Percentiles rank a stretch among this genome's conserved stretches.
Evolutionary conservation across 2,797 vertebrate genomes (phyloP).

Genomic region (Fundulus diaphanus): DNA sequence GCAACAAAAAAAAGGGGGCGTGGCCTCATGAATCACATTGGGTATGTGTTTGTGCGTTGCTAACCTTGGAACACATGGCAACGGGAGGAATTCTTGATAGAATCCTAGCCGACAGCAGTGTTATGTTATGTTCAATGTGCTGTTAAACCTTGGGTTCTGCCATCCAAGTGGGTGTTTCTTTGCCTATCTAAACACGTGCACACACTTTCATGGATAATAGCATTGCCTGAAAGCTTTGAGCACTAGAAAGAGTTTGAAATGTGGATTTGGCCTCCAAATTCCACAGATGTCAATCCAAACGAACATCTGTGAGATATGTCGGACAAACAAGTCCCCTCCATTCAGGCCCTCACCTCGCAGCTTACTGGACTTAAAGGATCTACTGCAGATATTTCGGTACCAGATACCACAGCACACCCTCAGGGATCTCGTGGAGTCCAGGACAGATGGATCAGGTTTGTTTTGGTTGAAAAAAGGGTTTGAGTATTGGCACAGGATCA

Average conservation of each 20-base stretch:
- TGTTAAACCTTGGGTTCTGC: neutral
- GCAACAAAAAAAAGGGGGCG: neutral
- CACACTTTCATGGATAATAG: neutral
- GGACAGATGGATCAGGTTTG: too few species aligned
- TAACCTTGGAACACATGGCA: neutral
- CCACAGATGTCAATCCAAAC: neutral
- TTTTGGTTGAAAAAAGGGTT: neutral
- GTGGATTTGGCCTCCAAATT: neutral
- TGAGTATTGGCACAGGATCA: too few species aligned
- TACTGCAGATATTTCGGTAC: neutral
- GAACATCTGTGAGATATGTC: neutral
- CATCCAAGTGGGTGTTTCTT: neutral
- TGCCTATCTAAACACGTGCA: neutral
- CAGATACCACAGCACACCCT: neutral
- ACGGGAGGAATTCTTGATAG: neutral
- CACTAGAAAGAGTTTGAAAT: neutral
- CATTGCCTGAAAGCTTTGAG: neutral
- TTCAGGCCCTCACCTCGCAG: neutral
- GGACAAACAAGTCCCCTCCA: neutral
- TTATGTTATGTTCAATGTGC: neutral
- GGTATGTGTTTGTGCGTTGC: neutral
- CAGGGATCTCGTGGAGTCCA: neutral
- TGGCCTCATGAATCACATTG: neutral
- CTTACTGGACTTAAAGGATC: neutral
- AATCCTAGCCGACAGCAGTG: neutral